Evolutionary conservation across 2,113 vertebrate genomes (phyloP).

Genomic region (Macquaria ambigua): DNA sequence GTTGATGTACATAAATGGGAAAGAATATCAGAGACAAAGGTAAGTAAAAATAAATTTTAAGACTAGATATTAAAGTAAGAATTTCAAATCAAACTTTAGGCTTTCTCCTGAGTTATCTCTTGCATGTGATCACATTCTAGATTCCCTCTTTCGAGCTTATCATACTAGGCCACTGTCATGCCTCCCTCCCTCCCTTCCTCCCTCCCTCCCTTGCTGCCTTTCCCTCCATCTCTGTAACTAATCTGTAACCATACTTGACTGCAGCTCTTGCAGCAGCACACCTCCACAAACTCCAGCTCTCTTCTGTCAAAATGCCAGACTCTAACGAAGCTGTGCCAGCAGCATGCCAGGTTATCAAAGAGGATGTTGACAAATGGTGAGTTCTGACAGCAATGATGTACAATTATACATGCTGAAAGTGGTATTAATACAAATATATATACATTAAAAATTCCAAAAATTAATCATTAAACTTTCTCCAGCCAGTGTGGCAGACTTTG

Average conservation of each 20-base stretch:
- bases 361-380: constrained; percentile 78
- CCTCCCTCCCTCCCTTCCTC: constrained; percentile 5
- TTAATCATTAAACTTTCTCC: not conserved
- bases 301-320: constrained; percentile 72
- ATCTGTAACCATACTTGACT: constrained; percentile 54
- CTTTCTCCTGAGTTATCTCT: not conserved
- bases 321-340: constrained; percentile 67
- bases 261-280: constrained; percentile 49
- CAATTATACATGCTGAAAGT: not conserved
- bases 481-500: not conserved
- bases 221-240: constrained; percentile 39
- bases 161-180: constrained; percentile 8
- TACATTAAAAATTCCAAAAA: not conserved
- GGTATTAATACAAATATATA: not conserved
- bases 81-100: not conserved
- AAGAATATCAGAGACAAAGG: not conserved
- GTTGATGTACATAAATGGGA: constrained; percentile 18
- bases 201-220: not conserved
- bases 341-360: constrained; percentile 78
- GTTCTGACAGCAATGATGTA: constrained; percentile 40
- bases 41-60: not conserved
- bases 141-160: constrained; percentile 15
- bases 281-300: constrained; percentile 53
- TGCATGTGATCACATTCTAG: not conserved
- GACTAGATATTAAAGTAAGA: not conserved